Evolutionary conservation across 2,113 vertebrate genomes (phyloP).

Genomic region (Prochilodus magdalenae): DNA sequence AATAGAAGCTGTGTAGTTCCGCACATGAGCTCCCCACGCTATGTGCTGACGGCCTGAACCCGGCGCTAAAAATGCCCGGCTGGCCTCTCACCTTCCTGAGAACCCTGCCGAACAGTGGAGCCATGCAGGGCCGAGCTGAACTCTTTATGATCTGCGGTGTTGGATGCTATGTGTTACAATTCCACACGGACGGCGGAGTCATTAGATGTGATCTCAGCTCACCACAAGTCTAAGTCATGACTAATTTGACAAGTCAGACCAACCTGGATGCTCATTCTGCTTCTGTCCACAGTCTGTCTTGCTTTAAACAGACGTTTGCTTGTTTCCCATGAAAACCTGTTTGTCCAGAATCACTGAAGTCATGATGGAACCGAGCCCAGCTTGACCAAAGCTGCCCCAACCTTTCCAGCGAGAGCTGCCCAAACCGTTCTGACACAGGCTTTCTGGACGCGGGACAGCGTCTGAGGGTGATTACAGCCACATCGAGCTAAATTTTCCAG

Average conservation of each 20-base stretch:
- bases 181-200: background rate
- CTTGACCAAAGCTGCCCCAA: constrained; percentile 25
- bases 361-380: constrained; percentile 16
- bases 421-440: background rate
- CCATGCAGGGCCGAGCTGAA: constrained; percentile 17
- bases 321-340: constrained; percentile 9
- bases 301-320: constrained; percentile 5
- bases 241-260: constrained; percentile 5
- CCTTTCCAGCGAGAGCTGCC: constrained; percentile 18
- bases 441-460: constrained; percentile 41
- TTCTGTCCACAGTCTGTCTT: background rate
- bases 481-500: constrained; percentile 59
- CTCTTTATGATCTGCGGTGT: background rate
- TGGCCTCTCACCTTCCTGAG: constrained; percentile 47
- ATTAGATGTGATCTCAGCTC: background rate
- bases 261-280: background rate
- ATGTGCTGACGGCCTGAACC: constrained; percentile 67
- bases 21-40: constrained; percentile 43
- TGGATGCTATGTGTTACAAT: background rate
- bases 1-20: constrained; percentile 36
- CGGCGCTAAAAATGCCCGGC: constrained; percentile 62
- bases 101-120: constrained; percentile 60
- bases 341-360: constrained; percentile 19
- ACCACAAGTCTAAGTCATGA: background rate
- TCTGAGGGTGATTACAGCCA: constrained; percentile 42